phyloP scores from a whole-genome alignment of 2,113 vertebrate genomes.

The Siniperca knerii region DNA sequence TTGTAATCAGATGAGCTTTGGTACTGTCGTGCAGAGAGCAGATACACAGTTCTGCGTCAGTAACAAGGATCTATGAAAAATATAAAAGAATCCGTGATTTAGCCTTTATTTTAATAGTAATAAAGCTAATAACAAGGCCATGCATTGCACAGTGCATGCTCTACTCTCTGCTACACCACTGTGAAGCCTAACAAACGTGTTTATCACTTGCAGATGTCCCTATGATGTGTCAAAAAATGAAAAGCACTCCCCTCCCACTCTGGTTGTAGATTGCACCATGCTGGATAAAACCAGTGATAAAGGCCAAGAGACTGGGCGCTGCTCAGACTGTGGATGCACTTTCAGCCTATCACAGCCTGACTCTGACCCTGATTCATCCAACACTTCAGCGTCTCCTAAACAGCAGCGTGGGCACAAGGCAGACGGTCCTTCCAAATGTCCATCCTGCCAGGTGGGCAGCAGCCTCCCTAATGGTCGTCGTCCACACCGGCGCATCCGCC shows the following conservation, averaged over 20 bases:
- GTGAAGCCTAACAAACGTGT: neutral
- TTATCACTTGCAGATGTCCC: slow-evolving; percentile 37
- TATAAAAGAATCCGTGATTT: neutral
- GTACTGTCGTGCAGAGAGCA: too few species aligned
- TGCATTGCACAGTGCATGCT: neutral
- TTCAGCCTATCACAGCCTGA: slow-evolving; percentile 32
- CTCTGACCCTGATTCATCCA: slow-evolving; percentile 17
- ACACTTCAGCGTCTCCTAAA: neutral
- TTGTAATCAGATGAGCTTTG: neutral
- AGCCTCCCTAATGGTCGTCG: slow-evolving; percentile 52
- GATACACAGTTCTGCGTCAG: neutral
- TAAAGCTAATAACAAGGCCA: neutral
- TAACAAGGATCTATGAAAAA: neutral
- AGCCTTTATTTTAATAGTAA: neutral
- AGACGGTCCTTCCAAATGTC: slow-evolving; percentile 61
- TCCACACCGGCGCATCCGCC: slow-evolving; percentile 65
- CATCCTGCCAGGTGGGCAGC: slow-evolving; percentile 58
- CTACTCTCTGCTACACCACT: neutral
- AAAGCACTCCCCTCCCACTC: neutral
- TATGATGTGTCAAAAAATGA: slow-evolving; percentile 14
- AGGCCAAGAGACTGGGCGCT: slow-evolving; percentile 32
- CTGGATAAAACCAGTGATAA: slow-evolving; percentile 60
- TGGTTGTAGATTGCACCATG: slow-evolving; percentile 64
- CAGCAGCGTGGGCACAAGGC: slow-evolving; percentile 13
- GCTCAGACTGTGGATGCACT: slow-evolving; percentile 71